Percentiles rank a stretch among this genome's conserved stretches.
Conservation (phyloP, 2,888 invertebrate species). For the Cheilosia scutellata region DNA sequence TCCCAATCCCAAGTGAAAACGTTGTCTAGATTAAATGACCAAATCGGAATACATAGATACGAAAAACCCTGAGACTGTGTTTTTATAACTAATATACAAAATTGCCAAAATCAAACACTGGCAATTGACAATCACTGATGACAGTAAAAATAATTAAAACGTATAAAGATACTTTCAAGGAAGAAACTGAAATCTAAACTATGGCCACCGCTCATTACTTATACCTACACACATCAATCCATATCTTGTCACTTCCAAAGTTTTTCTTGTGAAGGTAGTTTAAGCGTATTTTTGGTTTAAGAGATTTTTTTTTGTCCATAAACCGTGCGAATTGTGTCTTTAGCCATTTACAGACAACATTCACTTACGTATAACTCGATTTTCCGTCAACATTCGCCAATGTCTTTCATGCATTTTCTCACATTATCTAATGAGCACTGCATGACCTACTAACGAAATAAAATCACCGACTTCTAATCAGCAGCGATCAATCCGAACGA, state of each 20-base stretch:
- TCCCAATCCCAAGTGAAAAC: too few species aligned
- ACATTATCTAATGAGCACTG: not conserved
- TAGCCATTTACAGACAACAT: conserved; percentile 11
- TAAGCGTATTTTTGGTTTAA: too few species aligned
- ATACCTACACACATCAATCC: not conserved
- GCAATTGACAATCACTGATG: too few species aligned
- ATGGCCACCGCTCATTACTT: not conserved
- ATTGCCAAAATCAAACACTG: too few species aligned
- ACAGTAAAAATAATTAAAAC: too few species aligned
- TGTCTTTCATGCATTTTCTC: not conserved
- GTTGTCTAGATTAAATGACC: too few species aligned
- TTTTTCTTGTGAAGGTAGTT: not conserved
- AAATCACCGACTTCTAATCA: conserved; percentile 14
- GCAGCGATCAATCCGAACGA: not conserved
- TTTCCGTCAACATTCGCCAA: not conserved
- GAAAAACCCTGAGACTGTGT: too few species aligned
- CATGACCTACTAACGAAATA: not conserved
- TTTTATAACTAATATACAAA: too few species aligned
- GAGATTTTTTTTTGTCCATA: not conserved
- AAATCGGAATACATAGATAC: too few species aligned
- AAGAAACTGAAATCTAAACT: not conserved
- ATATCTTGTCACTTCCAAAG: not conserved
- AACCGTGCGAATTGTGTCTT: not conserved
- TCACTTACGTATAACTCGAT: conserved; percentile 20
- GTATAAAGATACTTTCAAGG: not conserved